phyloP scores from a whole-genome alignment of 2,888 invertebrate genomes.

The Drosophila hamatofila region DNA sequence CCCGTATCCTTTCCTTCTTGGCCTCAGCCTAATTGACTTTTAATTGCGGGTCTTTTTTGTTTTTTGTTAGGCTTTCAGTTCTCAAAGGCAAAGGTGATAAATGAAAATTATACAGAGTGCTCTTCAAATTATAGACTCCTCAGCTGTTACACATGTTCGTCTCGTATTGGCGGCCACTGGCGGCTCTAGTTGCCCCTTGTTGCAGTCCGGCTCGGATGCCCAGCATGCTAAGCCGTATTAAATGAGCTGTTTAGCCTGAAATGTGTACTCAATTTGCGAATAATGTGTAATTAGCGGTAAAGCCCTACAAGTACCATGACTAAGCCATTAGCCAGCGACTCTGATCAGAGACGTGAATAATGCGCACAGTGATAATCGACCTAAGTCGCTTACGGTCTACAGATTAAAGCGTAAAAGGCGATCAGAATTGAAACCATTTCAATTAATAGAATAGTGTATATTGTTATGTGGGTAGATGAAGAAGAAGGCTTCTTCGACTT shows the following conservation, averaged over 20 bases:
- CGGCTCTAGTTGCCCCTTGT: slow-evolving; percentile 33
- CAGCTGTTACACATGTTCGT: slow-evolving; percentile 31
- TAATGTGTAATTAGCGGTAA: slow-evolving; percentile 79
- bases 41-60: slow-evolving; percentile 65
- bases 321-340: slow-evolving; percentile 18
- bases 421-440: not conserved
- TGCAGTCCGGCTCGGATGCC: slow-evolving; percentile 12
- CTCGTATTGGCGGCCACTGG: not conserved
- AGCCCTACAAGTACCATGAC: slow-evolving; percentile 63
- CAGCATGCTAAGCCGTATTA: slow-evolving; percentile 42
- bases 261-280: slow-evolving; percentile 67
- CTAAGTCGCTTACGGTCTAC: slow-evolving; percentile 25
- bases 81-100: slow-evolving; percentile 51
- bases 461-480: not conserved
- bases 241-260: slow-evolving; percentile 31
- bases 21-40: slow-evolving; percentile 69
- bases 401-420: slow-evolving; percentile 7
- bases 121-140: slow-evolving; percentile 40
- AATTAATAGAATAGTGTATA: not conserved
- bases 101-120: slow-evolving; percentile 52
- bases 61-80: slow-evolving; percentile 7
- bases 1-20: slow-evolving; percentile 54
- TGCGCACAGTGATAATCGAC: slow-evolving; percentile 46
- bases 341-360: slow-evolving; percentile 37
- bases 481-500: not conserved